Percentiles rank a stretch among this genome's conserved stretches.
Evolutionary conservation across 2,888 invertebrate genomes (phyloP).

Genomic region (Lithophane ornitopus): DNA sequence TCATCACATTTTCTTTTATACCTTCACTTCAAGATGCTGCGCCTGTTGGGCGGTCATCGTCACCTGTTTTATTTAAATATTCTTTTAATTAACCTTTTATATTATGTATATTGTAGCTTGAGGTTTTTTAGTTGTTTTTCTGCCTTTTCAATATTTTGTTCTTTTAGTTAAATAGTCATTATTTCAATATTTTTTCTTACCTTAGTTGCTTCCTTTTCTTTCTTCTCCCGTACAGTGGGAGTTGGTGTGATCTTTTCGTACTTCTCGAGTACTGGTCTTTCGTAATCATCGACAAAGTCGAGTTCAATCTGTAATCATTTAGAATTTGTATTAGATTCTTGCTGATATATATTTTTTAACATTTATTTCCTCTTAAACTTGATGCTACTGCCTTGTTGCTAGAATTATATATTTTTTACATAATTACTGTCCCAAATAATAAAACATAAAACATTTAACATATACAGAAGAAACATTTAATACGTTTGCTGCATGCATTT

Average conservation of each 20-base stretch:
- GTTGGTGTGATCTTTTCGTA: conserved; percentile 91
- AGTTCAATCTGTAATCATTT: conserved; percentile 81
- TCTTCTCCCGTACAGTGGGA: conserved; percentile 85
- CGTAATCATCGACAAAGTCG: conserved; percentile 93
- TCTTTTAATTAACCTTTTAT: conserved; percentile 33
- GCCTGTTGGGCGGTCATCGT: conserved; percentile 80
- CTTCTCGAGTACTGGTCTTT: conserved; percentile 93
- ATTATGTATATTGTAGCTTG: neutral
- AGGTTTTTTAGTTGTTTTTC: neutral
- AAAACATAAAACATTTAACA: conserved; percentile 39
- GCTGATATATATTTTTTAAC: neutral
- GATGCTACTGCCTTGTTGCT: neutral
- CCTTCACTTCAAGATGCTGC: conserved; percentile 84
- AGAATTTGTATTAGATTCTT: conserved; percentile 40
- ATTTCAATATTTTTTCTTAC: conserved; percentile 66
- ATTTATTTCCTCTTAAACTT: neutral
- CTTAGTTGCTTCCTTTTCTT: conserved; percentile 84
- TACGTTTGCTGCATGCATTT: conserved; percentile 47
- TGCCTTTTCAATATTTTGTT: neutral
- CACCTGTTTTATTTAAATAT: conserved; percentile 79
- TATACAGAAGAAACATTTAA: conserved; percentile 18
- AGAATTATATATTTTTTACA: neutral
- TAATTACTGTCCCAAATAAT: neutral
- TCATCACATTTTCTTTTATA: conserved; percentile 70
- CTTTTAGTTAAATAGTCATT: neutral